A percentile compares a stretch with the other conserved stretches of the same genome.
Conservation (phyloP, 2,888 invertebrate species). For the Byasa hedistus region DNA sequence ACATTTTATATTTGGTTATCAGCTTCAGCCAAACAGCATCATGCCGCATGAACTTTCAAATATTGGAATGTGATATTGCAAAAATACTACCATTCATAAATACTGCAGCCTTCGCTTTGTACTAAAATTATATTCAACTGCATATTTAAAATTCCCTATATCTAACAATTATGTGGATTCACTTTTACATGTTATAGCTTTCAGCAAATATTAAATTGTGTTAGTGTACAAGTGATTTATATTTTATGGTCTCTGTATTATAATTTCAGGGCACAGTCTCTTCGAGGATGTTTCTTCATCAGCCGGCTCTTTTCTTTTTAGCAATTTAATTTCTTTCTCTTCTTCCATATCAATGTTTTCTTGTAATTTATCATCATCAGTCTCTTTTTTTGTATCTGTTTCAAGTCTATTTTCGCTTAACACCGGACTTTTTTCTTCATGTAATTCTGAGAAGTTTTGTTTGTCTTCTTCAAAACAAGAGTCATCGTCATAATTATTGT, state of each 20-base stretch:
- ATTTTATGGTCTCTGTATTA: slow-evolving; percentile 60
- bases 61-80: slow-evolving; percentile 64
- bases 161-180: slow-evolving; percentile 51
- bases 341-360: slow-evolving; percentile 48
- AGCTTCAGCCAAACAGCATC: slow-evolving; percentile 60
- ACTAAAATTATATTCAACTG: slow-evolving; percentile 37
- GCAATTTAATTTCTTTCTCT: slow-evolving; percentile 51
- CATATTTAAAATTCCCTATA: slow-evolving; percentile 40
- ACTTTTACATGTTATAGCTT: slow-evolving; percentile 49
- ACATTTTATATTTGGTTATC: slow-evolving; percentile 66
- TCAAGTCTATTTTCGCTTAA: slow-evolving; percentile 47
- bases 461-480: slow-evolving; percentile 42
- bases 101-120: slow-evolving; percentile 47
- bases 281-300: slow-evolving; percentile 64
- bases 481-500: slow-evolving; percentile 40
- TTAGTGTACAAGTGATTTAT: slow-evolving; percentile 49
- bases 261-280: slow-evolving; percentile 67
- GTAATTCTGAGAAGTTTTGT: slow-evolving; percentile 34
- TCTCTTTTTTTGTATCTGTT: slow-evolving; percentile 43
- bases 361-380: slow-evolving; percentile 51
- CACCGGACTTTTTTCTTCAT: slow-evolving; percentile 26
- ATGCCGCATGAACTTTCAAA: slow-evolving; percentile 46
- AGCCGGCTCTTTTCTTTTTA: slow-evolving; percentile 64
- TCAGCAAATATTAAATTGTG: slow-evolving; percentile 46
- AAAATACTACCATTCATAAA: slow-evolving; percentile 41